phyloP scores from a whole-genome alignment of 2,888 invertebrate genomes.

The Luffia ferchaultella region DNA sequence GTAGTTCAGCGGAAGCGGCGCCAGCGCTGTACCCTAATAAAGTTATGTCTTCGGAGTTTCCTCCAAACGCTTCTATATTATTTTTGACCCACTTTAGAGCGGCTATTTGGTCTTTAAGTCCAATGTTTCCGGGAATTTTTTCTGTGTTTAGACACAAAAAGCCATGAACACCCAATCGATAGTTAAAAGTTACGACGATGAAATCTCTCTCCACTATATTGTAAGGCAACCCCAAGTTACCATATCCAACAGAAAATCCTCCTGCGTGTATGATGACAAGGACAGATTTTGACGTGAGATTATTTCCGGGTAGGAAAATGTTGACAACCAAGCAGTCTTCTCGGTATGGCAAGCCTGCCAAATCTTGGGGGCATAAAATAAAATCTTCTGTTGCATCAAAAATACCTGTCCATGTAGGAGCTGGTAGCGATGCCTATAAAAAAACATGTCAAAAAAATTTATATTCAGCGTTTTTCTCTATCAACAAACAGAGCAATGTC shows the following conservation, averaged over 20 bases:
- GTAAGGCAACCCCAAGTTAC: neutral
- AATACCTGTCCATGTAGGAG: neutral
- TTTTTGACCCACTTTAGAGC: neutral
- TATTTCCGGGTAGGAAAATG: slow-evolving; percentile 1
- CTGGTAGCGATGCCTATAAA: neutral
- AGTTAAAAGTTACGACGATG: slow-evolving; percentile 4
- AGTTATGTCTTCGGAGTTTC: neutral
- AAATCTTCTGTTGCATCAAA: neutral
- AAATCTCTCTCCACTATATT: neutral
- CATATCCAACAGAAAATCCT: slow-evolving; percentile 1
- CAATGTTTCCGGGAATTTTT: neutral
- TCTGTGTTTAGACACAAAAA: slow-evolving; percentile 6
- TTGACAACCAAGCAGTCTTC: slow-evolving; percentile 4
- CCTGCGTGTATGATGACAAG: slow-evolving; percentile 7
- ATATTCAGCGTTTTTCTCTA: too few relatives aligned
- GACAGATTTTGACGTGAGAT: neutral
- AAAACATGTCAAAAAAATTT: too few relatives aligned
- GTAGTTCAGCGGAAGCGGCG: neutral
- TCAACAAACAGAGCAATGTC: too few relatives aligned
- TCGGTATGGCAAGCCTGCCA: slow-evolving; percentile 20
- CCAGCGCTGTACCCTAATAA: slow-evolving; percentile 8
- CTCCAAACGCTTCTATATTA: neutral
- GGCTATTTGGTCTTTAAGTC: neutral
- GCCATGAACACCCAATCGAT: slow-evolving; percentile 5
- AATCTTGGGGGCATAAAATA: slow-evolving; percentile 1